phyloP scores from a whole-genome alignment of 2,888 invertebrate genomes.

The Nomada fabriciana region DNA sequence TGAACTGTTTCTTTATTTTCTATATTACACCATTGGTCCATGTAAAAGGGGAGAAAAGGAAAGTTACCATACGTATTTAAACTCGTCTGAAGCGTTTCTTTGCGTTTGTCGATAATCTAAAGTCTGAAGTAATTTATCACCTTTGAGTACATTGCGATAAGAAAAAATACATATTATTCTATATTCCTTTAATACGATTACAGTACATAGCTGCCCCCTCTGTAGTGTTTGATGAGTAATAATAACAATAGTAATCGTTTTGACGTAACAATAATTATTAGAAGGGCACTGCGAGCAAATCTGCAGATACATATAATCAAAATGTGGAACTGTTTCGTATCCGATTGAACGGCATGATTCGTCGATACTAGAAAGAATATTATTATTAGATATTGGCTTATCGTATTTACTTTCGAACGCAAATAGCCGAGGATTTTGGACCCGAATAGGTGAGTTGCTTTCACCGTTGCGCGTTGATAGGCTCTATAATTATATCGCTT shows the following conservation, averaged over 20 bases:
- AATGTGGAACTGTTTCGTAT: background rate
- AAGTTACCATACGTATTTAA: background rate
- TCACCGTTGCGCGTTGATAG: slow-evolving; percentile 26
- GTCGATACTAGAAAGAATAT: background rate
- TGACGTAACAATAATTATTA: no score
- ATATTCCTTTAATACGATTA: background rate
- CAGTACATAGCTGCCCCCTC: background rate
- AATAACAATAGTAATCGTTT: background rate
- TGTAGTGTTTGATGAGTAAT: background rate
- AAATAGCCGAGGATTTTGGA: slow-evolving; percentile 21
- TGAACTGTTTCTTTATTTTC: no score
- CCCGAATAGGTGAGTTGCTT: background rate
- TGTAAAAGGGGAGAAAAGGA: background rate
- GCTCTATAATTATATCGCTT: slow-evolving; percentile 34
- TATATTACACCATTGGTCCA: no score
- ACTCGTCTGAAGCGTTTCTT: background rate
- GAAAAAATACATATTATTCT: background rate
- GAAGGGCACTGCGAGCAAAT: background rate
- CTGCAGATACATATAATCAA: background rate
- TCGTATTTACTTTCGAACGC: slow-evolving; percentile 26
- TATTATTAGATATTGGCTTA: background rate
- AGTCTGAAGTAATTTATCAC: background rate
- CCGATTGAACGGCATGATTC: background rate
- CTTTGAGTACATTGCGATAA: slow-evolving; percentile 13
- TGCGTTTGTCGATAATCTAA: slow-evolving; percentile 12